Evolutionary conservation across 1,140 invertebrate genomes (phyloP).

Genomic region (Monochamus saltuarius): DNA sequence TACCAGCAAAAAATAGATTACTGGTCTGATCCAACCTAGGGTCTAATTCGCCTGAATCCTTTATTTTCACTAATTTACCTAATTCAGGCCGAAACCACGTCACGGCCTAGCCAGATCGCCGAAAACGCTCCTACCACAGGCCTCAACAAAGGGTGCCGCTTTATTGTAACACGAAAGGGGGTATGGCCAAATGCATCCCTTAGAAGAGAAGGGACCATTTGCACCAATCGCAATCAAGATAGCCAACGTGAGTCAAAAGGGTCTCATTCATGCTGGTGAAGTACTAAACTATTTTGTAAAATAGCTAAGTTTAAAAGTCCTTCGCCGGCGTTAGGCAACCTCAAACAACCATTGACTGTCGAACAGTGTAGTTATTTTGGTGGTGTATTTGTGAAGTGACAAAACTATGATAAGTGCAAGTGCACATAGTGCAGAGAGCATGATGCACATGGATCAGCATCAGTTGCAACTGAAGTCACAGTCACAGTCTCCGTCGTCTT

Average conservation of each 20-base stretch:
- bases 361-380: slow-evolving; percentile 1
- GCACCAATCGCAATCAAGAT: too few species aligned
- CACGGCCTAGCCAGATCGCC: too few species aligned
- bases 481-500: slow-evolving; percentile 27
- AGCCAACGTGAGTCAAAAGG: slow-evolving; percentile 23
- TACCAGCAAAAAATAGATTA: too few species aligned
- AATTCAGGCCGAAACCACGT: too few species aligned
- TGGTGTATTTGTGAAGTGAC: slow-evolving; percentile 4
- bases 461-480: slow-evolving; percentile 25
- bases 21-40: too few species aligned
- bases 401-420: slow-evolving; percentile 3
- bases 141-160: too few species aligned
- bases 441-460: slow-evolving; percentile 23
- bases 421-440: slow-evolving; percentile 17
- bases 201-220: too few species aligned
- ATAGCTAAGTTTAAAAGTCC: slow-evolving; percentile 20
- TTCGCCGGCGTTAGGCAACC: background rate
- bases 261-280: slow-evolving; percentile 26
- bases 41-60: too few species aligned
- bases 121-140: too few species aligned
- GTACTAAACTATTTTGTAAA: slow-evolving; percentile 3
- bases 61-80: too few species aligned
- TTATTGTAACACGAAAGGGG: too few species aligned
- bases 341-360: slow-evolving; percentile 8
- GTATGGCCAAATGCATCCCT: too few species aligned